These are phyloP conservation scores for Anguilla anguilla DNA, from an alignment of 2,797 vertebrate genomes.

Conservation along the genomic window DNA sequence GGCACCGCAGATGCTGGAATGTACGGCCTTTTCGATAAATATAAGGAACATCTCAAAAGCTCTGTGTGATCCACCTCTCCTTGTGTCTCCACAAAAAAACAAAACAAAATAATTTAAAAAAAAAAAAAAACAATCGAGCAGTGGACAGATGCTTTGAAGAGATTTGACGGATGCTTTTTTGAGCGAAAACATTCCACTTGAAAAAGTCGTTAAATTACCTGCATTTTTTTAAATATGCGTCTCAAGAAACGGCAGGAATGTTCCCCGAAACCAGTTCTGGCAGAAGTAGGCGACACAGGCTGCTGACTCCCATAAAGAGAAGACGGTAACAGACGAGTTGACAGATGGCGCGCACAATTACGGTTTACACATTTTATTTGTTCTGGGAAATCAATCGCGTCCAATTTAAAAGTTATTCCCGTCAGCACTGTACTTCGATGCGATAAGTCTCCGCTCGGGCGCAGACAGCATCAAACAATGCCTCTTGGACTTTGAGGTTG, in stretches of 20 bases:
- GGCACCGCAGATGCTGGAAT: background rate
- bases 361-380: background rate
- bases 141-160: background rate
- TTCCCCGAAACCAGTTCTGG: background rate
- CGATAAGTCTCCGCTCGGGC: background rate
- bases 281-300: background rate
- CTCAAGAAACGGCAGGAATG: background rate
- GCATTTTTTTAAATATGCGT: background rate
- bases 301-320: background rate
- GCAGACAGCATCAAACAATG: background rate
- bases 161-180: background rate
- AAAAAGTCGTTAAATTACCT: background rate
- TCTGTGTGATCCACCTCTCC: background rate
- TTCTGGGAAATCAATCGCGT: background rate
- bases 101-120: background rate
- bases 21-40: background rate
- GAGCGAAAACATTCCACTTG: background rate
- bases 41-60: background rate
- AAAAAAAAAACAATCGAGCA: background rate
- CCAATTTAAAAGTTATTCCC: background rate
- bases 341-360: background rate
- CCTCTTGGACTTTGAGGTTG: background rate
- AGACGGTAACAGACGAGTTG: background rate
- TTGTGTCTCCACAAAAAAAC: background rate
- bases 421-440: background rate